Conservation (phyloP, 2,797 vertebrate genomes). For the Pangasius djambal region DNA sequence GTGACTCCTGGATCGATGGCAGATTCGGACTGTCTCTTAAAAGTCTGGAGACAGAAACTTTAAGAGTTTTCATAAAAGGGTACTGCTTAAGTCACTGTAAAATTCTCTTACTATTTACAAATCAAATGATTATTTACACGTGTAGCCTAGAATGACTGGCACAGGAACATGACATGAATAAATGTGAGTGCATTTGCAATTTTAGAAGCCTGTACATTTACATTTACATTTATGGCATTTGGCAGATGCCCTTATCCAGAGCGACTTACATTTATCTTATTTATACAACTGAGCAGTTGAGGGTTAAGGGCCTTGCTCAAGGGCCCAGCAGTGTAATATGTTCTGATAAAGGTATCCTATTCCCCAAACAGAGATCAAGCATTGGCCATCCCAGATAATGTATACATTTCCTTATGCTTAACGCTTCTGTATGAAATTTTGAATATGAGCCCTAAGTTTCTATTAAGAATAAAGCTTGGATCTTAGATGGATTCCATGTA, state of each 20-base stretch:
- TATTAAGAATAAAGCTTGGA: not conserved
- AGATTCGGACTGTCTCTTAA: too few relatives aligned
- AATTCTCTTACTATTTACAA: not conserved
- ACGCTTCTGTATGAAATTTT: not conserved
- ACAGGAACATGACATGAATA: not conserved
- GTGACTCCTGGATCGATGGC: too few relatives aligned
- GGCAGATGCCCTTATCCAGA: too few relatives aligned
- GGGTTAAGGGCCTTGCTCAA: too few relatives aligned
- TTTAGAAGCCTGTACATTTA: not conserved
- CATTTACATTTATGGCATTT: too few relatives aligned
- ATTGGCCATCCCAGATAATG: not conserved
- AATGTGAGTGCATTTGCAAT: not conserved
- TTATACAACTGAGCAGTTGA: too few relatives aligned
- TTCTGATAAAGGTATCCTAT: not conserved
- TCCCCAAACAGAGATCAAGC: not conserved
- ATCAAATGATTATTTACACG: not conserved
- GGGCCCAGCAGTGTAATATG: too few relatives aligned
- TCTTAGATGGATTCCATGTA: not conserved
- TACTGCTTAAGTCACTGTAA: not conserved
- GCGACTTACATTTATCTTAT: too few relatives aligned
- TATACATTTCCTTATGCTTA: not conserved
- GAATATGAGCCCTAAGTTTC: not conserved
- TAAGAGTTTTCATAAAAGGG: not conserved
- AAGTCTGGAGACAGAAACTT: too few relatives aligned
- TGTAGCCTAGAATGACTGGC: not conserved